Evolutionary conservation across 2,888 invertebrate species (phyloP), one percentile per base, ranked within the genome.

Genomic region (Piscicola geometra): DNA sequence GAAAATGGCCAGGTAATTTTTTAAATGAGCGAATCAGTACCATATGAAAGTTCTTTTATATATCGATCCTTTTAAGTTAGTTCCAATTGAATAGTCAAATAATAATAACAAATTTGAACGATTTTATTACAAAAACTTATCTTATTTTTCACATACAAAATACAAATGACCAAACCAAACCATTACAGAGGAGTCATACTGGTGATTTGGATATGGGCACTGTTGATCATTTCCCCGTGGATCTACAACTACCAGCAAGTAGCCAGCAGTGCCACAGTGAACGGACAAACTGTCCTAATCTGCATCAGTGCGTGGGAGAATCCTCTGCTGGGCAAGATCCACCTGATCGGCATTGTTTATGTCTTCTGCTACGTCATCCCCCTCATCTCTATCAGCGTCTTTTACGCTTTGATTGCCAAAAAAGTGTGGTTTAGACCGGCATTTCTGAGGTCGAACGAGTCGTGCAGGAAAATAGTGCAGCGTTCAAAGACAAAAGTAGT

Each of bases 401-500:
- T 94, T 87, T 95, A 95, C 87, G 90, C 93, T 33, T 88, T 94
- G 72, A 95, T 95, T 82, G 94, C 69, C 30, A 25, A 41, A 9
- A 41, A 60, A 33, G 79, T 79, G 81, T 93, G 92, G 89, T 90
- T 91, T 79, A 88, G 95, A 52, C 89, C 92, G 79, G 94, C 94
- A 80, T 94, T 94, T 0, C 92, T 93, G 0, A 93, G 93, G 83
- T 73, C 33, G 1, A 92, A 93, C 28, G 93, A 81, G 47, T 77
- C 81, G 1, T 81, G 81, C 47, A 52, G 32, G n/a, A 81, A 81
- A 28, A 81, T 82, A 47, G 82, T 83, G n/a, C 82, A 94, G 82
- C 93, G 93, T 86, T 94, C 94, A 66, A 94, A 94, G 87, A 92
- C 94, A 56, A 94, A 94, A 86, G 94, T 94, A 66, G 91, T 94